phyloP scores from a whole-genome alignment of 1,140 invertebrate genomes.

The Drosophila obscura region DNA sequence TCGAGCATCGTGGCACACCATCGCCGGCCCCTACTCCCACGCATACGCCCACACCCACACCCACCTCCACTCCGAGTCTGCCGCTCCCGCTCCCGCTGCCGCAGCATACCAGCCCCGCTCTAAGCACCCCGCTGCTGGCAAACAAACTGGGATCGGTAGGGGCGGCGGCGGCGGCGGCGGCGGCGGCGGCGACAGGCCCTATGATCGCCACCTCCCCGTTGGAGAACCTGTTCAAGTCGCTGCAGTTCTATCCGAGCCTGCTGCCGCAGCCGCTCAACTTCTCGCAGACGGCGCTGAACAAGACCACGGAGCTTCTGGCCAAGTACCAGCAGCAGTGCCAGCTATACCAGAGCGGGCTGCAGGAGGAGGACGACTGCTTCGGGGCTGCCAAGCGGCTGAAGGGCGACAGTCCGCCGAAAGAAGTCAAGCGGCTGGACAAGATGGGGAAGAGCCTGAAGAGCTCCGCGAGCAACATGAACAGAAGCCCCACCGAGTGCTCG shows the following conservation, averaged over 20 bases:
- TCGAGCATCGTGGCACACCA: constrained; percentile 53
- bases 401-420: constrained; percentile 61
- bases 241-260: constrained; percentile 81
- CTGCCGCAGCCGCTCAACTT: constrained; percentile 81
- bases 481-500: constrained; percentile 57
- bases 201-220: constrained; percentile 55
- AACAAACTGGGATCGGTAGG: constrained; percentile 62
- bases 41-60: constrained; percentile 6
- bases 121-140: constrained; percentile 54
- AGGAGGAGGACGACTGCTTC: constrained; percentile 64
- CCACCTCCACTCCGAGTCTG: constrained; percentile 48
- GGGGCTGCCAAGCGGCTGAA: constrained; percentile 56
- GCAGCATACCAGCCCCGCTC: constrained; percentile 49
- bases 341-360: constrained; percentile 67
- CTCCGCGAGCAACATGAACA: constrained; percentile 34
- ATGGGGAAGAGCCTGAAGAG: constrained; percentile 68
- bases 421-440: constrained; percentile 77
- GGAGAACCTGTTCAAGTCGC: constrained; percentile 81
- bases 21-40: constrained; percentile 51
- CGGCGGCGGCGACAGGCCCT: constrained; percentile 2
- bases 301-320: constrained; percentile 75
- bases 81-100: constrained; percentile 47
- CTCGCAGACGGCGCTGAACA: constrained; percentile 80
- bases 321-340: constrained; percentile 83
- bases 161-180: constrained; percentile 7